These are phyloP conservation scores for Anthrax anthrax DNA, from an alignment of 2,888 invertebrate species.

Conservation along the genomic window DNA sequence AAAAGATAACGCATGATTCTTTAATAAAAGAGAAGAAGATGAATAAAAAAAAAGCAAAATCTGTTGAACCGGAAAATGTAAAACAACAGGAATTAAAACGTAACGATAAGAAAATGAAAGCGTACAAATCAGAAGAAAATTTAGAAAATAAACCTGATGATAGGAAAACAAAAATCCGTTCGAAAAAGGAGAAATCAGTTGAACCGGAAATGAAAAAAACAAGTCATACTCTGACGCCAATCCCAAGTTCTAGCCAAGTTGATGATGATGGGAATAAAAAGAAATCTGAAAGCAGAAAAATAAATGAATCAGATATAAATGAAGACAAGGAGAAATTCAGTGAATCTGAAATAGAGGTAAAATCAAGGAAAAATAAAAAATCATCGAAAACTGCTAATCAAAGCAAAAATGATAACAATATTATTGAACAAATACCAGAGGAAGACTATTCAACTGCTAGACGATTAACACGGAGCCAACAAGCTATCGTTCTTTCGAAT, in stretches of 20 bases:
- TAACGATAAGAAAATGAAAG: neutral
- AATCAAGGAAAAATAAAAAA: neutral
- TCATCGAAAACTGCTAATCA: neutral
- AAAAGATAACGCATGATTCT: neutral
- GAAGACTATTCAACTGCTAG: slow-evolving; percentile 15
- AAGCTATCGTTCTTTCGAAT: slow-evolving; percentile 11
- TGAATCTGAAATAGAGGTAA: neutral
- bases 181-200: neutral
- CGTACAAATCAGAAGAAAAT: too few relatives aligned
- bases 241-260: too few relatives aligned
- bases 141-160: too few relatives aligned
- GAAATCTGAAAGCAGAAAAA: neutral
- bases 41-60: neutral
- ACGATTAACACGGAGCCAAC: slow-evolving; percentile 21
- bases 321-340: neutral
- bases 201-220: neutral
- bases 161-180: too few relatives aligned
- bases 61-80: neutral
- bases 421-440: neutral
- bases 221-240: too few relatives aligned
- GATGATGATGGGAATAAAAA: neutral
- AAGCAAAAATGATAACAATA: neutral
- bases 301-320: neutral
- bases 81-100: neutral
- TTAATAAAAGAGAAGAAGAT: neutral